These are phyloP conservation scores for Bedellia somnulentella DNA, from an alignment of 2,888 invertebrate species.

Conservation along the genomic window DNA sequence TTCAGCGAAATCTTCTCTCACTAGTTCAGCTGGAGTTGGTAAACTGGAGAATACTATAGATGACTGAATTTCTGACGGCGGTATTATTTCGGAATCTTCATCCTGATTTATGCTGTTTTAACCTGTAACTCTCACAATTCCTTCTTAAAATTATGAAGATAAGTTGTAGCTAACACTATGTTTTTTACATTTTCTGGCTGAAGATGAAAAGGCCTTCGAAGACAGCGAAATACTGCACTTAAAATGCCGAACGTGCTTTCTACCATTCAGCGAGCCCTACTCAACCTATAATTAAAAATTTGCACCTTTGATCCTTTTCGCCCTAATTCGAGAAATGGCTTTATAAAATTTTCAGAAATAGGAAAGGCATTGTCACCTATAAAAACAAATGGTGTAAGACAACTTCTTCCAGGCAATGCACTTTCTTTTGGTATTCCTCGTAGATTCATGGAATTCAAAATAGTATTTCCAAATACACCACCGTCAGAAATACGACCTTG, in stretches of 20 bases:
- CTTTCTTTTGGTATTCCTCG: conserved; percentile 10
- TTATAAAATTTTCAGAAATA: conserved; percentile 12
- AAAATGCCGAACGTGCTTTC: conserved; percentile 13
- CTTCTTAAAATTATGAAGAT: conserved; percentile 13
- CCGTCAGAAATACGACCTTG: conserved; percentile 8
- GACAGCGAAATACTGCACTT: conserved; percentile 12
- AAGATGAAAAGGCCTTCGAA: conserved; percentile 12
- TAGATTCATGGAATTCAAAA: background rate
- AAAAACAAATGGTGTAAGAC: conserved; percentile 13
- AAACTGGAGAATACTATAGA: conserved; percentile 11
- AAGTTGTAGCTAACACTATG: conserved; percentile 12
- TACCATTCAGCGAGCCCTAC: conserved; percentile 13
- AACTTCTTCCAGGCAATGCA: conserved; percentile 14
- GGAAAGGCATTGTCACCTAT: conserved; percentile 12
- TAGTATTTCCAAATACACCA: conserved; percentile 6
- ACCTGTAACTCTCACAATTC: conserved; percentile 12
- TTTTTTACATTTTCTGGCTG: conserved; percentile 10
- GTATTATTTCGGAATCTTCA: conserved; percentile 12
- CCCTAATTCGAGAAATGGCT: conserved; percentile 12
- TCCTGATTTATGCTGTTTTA: conserved; percentile 12
- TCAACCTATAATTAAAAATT: conserved; percentile 11
- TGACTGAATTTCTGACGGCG: conserved; percentile 11
- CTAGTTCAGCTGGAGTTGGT: conserved; percentile 12
- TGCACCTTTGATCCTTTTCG: conserved; percentile 10
- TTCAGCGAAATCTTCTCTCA: conserved; percentile 13